These are phyloP conservation scores for Oscheius sp. DNA, from an alignment of 2,888 invertebrate species.

Conservation along the genomic window DNA sequence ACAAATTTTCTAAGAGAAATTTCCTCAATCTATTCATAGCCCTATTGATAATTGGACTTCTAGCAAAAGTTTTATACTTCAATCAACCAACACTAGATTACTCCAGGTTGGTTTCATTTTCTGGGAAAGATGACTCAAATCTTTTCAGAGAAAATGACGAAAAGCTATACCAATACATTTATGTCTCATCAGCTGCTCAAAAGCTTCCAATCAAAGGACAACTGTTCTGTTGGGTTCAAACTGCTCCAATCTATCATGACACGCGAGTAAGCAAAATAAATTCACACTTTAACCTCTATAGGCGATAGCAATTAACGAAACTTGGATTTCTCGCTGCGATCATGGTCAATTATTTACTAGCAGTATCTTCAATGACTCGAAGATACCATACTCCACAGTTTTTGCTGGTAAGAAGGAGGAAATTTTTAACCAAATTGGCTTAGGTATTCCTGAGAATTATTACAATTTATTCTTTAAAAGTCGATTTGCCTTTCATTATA, in stretches of 20 bases:
- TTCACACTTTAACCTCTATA: background rate
- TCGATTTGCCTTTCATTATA: conserved; percentile 45
- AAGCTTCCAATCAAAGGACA: conserved; percentile 23
- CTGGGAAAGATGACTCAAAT: too few species aligned
- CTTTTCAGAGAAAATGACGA: conserved; percentile 18
- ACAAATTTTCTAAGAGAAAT: background rate
- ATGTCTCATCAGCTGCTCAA: conserved; percentile 8
- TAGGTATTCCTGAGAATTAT: conserved; percentile 43
- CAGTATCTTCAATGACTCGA: background rate
- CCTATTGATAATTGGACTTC: background rate
- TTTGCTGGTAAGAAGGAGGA: conserved; percentile 28
- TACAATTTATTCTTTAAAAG: conserved; percentile 47
- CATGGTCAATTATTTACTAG: conserved; percentile 47
- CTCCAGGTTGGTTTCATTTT: background rate
- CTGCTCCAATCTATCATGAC: conserved; percentile 28
- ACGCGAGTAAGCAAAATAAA: conserved; percentile 16
- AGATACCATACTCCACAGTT: conserved; percentile 47
- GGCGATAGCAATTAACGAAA: conserved; percentile 41
- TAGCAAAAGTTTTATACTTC: background rate
- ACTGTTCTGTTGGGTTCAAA: conserved; percentile 36
- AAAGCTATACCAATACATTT: conserved; percentile 14
- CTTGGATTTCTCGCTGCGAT: conserved; percentile 43
- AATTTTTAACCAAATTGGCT: conserved; percentile 9
- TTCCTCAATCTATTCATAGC: background rate
- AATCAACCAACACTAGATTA: conserved; percentile 16